Evolutionary conservation across 1,140 invertebrate genomes (phyloP).

Genomic region (Elymnias hypermnestra): DNA sequence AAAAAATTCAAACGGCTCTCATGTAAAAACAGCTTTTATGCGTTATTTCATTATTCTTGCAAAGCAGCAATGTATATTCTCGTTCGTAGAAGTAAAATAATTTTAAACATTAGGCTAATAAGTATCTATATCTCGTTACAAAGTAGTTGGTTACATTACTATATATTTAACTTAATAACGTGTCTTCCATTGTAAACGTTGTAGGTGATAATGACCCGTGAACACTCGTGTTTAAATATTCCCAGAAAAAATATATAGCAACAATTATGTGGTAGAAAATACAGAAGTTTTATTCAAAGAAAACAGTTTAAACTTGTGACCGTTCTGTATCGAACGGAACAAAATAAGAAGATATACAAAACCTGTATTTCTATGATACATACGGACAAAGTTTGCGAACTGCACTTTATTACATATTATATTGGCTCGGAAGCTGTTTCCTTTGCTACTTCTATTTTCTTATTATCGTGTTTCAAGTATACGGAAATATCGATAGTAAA

Average conservation of each 20-base stretch:
- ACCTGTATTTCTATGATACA: constrained; percentile 15
- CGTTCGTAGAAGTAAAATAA: too few species aligned
- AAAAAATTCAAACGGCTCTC: too few species aligned
- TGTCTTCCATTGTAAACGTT: too few species aligned
- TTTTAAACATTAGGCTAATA: too few species aligned
- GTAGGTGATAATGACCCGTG: not conserved
- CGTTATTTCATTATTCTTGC: too few species aligned
- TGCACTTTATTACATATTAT: constrained; percentile 14
- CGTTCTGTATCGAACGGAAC: not conserved
- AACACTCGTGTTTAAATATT: not conserved
- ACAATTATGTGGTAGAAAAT: not conserved
- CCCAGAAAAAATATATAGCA: not conserved
- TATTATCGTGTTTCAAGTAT: constrained; percentile 1
- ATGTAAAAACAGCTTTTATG: too few species aligned
- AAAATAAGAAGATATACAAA: constrained; percentile 5
- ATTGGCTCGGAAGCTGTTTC: constrained; percentile 11
- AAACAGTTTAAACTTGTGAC: not conserved
- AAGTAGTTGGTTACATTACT: too few species aligned
- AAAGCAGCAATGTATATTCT: too few species aligned
- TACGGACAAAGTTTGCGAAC: constrained; percentile 9
- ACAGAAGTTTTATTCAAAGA: not conserved
- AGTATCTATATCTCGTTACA: too few species aligned
- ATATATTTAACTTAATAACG: too few species aligned
- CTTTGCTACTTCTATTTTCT: constrained; percentile 7
- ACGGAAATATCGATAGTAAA: not conserved